Evolutionary conservation across 2,797 vertebrate species (phyloP), one percentile per base, ranked within the genome.

Genomic region (Mallotus villosus): DNA sequence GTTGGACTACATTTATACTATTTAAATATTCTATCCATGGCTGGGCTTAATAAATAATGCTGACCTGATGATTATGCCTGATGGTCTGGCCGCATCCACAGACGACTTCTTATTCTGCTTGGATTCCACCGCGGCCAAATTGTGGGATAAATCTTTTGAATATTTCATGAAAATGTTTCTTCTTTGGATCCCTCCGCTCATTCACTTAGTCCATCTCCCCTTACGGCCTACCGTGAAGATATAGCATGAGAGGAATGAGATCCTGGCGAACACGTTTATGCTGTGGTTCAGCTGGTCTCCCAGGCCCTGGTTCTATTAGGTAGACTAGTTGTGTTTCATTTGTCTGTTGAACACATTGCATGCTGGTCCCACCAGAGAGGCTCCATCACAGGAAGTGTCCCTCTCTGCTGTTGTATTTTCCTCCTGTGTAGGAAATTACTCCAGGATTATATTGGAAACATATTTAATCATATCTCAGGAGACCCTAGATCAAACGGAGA

Each of bases 81-180:
- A 22, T n/a, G 64, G 59, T 70, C 19, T 19, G 29, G 73, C 51
- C 32, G 72, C 46, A 63, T 75, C 41, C 68, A 53, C 46, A 1
- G 37, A 71, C 58, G 74, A 76, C 71, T 11, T 37, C 19, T 59
- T 64, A 21, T 72, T 77, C 62, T 6, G 6, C 62, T 57, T 32
- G 49, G 67, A 76, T 60, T 11, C 76, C 46, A 58, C 34, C 75
- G 68, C 7, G n/a, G 37, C 59, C 60, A 72, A 71, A 70, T 67
- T 70, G 62, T 41, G 59, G 79, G 83, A 73, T 75, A 72, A 80
- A 83, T 68, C 72, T 82, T 79, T 75, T 86, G 80, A 87, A 84
- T 90, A 85, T 86, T 88, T 87, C 57, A 88, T 83, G 72, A 85
- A 71, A 63, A 58, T 64, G 57, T 67, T 83, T 84, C 74, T 76